phyloP scores from a whole-genome alignment of 1,140 invertebrate genomes.

The Leptonema lineaticorne region DNA sequence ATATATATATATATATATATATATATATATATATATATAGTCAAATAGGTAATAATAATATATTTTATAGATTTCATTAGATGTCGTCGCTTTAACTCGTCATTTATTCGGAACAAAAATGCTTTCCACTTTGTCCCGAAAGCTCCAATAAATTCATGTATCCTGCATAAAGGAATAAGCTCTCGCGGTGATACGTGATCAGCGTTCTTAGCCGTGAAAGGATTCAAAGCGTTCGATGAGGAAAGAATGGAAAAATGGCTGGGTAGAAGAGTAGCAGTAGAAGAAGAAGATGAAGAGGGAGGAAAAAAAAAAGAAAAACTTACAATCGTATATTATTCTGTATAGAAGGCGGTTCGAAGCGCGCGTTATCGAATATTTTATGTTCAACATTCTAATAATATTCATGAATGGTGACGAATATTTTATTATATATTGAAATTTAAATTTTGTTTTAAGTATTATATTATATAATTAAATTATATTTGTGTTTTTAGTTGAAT shows the following conservation, averaged over 20 bases:
- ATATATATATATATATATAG: background rate
- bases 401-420: background rate
- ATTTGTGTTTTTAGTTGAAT: too few relatives aligned
- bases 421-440: too few relatives aligned
- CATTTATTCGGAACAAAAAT: slow-evolving; percentile 28
- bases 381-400: slow-evolving; percentile 4
- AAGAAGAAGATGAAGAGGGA: too few relatives aligned
- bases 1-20: background rate
- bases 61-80: slow-evolving; percentile 18
- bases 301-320: slow-evolving; percentile 12
- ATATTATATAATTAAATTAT: too few relatives aligned
- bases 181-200: slow-evolving; percentile 32
- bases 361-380: background rate
- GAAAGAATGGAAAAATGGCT: background rate
- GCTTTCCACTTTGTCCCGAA: slow-evolving; percentile 30
- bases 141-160: slow-evolving; percentile 33
- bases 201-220: slow-evolving; percentile 17
- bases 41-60: background rate
- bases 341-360: slow-evolving; percentile 10
- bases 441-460: too few relatives aligned
- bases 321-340: slow-evolving; percentile 14
- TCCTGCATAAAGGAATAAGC: slow-evolving; percentile 37
- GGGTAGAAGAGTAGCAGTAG: background rate
- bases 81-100: background rate
- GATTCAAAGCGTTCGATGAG: slow-evolving; percentile 6